Evolutionary conservation across 1,140 invertebrate species (phyloP).

Genomic region (Heliconius congener): DNA sequence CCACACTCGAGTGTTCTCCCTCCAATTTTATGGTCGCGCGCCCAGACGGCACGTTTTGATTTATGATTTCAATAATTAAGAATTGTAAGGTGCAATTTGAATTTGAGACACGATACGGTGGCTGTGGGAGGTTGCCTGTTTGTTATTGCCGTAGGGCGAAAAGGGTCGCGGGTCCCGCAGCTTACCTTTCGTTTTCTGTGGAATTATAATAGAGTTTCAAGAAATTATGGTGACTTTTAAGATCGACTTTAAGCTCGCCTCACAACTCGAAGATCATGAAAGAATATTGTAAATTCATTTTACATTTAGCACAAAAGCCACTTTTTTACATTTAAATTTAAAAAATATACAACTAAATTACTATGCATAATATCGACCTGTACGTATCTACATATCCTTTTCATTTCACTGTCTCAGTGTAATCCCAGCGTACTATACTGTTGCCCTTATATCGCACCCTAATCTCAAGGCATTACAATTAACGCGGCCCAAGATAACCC

Average conservation of each 20-base stretch:
- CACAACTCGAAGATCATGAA: background rate
- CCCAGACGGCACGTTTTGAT: slow-evolving; percentile 80
- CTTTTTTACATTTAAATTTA: background rate
- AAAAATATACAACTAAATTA: background rate
- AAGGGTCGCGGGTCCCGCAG: slow-evolving; percentile 62
- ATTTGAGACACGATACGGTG: slow-evolving; percentile 71
- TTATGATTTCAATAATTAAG: slow-evolving; percentile 82
- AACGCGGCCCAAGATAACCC: slow-evolving; percentile 78
- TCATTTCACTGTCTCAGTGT: slow-evolving; percentile 41
- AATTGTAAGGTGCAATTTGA: slow-evolving; percentile 81
- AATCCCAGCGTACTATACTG: slow-evolving; percentile 47
- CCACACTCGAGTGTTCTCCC: slow-evolving; percentile 72
- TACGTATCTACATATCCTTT: slow-evolving; percentile 22
- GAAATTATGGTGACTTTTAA: slow-evolving; percentile 50
- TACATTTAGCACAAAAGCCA: background rate
- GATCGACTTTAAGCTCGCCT: background rate
- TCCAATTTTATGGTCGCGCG: slow-evolving; percentile 77
- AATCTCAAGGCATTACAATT: slow-evolving; percentile 79
- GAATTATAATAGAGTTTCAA: slow-evolving; percentile 62
- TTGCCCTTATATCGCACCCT: slow-evolving; percentile 65
- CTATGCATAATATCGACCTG: background rate
- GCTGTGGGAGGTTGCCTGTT: slow-evolving; percentile 72
- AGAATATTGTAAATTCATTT: background rate
- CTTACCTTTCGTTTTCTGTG: slow-evolving; percentile 68
- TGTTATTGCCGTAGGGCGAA: slow-evolving; percentile 70